Conservation (phyloP, 2,113 vertebrate species). For the Hyperoodon ampullatus region DNA sequence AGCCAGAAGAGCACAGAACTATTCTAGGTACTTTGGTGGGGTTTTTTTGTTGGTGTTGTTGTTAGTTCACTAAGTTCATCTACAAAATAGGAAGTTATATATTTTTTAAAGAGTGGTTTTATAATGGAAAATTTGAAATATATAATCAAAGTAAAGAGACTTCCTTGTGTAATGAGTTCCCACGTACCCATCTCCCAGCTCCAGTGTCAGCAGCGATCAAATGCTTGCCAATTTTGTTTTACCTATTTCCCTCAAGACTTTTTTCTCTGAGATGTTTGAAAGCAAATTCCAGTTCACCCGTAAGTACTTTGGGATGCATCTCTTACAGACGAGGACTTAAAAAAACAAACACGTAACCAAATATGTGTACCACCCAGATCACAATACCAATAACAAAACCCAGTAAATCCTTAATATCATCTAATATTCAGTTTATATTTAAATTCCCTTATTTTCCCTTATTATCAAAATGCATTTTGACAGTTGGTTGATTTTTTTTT, state of each 20-base stretch:
- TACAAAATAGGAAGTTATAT: conserved; percentile 4
- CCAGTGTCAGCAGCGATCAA: not conserved
- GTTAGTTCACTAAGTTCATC: conserved; percentile 11
- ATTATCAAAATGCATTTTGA: not conserved
- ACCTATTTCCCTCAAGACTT: not conserved
- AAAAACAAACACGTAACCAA: not conserved
- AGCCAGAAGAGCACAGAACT: not conserved
- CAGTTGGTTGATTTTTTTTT: not conserved
- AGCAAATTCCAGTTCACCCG: not conserved
- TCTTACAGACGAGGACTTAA: not conserved
- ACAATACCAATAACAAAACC: not conserved
- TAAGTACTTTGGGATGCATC: not conserved
- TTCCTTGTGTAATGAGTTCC: not conserved
- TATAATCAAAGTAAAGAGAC: conserved; percentile 23
- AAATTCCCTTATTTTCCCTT: not conserved
- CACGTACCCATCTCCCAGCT: not conserved
- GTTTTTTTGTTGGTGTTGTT: not conserved
- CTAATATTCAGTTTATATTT: not conserved
- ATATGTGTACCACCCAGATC: not conserved
- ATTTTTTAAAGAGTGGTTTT: conserved; percentile 54
- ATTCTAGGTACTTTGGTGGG: not conserved
- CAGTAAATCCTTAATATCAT: not conserved
- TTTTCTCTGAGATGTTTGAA: conserved; percentile 24
- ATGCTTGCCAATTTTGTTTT: not conserved
- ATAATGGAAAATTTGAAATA: conserved; percentile 35